Conservation (phyloP, 2,797 vertebrate genomes). For the Triplophysa bombifrons region DNA sequence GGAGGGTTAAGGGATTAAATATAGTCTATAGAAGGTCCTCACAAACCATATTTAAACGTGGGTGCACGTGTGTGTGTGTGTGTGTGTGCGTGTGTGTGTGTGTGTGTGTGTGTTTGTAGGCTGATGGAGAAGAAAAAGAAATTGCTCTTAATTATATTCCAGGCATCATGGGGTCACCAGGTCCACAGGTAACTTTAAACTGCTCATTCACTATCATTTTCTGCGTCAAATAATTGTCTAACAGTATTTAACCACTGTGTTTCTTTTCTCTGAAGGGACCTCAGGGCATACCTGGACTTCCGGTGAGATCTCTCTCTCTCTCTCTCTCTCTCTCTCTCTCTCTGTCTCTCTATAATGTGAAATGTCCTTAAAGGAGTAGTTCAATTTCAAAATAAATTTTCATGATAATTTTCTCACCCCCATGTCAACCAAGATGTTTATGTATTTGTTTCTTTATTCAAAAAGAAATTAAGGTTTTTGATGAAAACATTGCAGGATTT, state of each 20-base stretch:
- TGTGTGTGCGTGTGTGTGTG: not conserved
- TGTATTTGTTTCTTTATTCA: too few species aligned
- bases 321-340: not conserved
- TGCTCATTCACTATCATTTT: not conserved
- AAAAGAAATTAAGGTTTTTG: too few species aligned
- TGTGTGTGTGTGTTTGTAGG: conserved; percentile 12
- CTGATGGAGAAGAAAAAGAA: conserved; percentile 28
- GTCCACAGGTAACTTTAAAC: conserved; percentile 78
- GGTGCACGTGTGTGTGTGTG: not conserved
- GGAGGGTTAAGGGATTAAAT: too few species aligned
- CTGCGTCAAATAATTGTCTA: not conserved
- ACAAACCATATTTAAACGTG: not conserved
- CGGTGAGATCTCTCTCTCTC: conserved; percentile 65
- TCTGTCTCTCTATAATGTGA: not conserved
- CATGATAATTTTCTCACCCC: too few species aligned
- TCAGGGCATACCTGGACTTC: conserved; percentile 76
- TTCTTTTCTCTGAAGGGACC: conserved; percentile 74
- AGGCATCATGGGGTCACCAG: conserved; percentile 69
- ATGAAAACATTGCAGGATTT: too few species aligned
- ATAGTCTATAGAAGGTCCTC: too few species aligned
- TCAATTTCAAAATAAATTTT: too few species aligned
- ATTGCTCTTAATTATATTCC: conserved; percentile 52
- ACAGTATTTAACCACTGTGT: not conserved
- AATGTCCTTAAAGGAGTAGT: not conserved
- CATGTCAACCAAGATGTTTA: too few species aligned